A percentile compares a stretch with the other conserved stretches of the same genome.
These are phyloP conservation scores for Panurus biarmicus DNA, from an alignment of 2,113 vertebrate species.

Conservation along the genomic window DNA sequence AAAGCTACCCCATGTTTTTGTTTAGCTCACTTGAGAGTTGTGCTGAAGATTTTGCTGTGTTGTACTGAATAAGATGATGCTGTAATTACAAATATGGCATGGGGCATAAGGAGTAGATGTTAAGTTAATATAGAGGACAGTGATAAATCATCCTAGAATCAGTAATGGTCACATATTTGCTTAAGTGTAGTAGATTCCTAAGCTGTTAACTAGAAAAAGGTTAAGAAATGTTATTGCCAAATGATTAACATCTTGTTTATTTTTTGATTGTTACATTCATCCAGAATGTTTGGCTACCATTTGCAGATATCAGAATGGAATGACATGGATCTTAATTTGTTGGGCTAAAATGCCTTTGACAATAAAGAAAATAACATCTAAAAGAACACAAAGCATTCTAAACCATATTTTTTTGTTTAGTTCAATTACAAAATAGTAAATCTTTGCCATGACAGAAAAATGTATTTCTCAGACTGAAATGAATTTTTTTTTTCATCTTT, in stretches of 20 bases:
- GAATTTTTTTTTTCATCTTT: neutral
- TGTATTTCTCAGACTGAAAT: neutral
- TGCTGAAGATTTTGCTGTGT: neutral
- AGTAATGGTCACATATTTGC: neutral
- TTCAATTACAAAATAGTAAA: neutral
- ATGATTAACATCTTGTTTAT: neutral
- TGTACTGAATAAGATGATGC: neutral
- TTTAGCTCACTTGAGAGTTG: neutral
- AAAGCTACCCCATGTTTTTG: neutral
- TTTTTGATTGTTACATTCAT: neutral
- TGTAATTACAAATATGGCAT: neutral
- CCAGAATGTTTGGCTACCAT: neutral
- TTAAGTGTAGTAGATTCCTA: neutral
- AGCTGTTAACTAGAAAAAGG: neutral
- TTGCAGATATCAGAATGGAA: neutral
- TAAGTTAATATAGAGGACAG: neutral
- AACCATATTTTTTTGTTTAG: neutral
- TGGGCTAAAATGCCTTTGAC: neutral
- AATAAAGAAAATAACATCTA: neutral
- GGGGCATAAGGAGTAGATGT: neutral
- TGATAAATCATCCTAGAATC: neutral
- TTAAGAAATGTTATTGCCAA: neutral
- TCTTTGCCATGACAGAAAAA: neutral
- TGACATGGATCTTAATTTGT: neutral
- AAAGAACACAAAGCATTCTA: neutral